These are phyloP conservation scores for Drosophila conformis DNA, from an alignment of 2,888 invertebrate genomes.

Conservation along the genomic window DNA sequence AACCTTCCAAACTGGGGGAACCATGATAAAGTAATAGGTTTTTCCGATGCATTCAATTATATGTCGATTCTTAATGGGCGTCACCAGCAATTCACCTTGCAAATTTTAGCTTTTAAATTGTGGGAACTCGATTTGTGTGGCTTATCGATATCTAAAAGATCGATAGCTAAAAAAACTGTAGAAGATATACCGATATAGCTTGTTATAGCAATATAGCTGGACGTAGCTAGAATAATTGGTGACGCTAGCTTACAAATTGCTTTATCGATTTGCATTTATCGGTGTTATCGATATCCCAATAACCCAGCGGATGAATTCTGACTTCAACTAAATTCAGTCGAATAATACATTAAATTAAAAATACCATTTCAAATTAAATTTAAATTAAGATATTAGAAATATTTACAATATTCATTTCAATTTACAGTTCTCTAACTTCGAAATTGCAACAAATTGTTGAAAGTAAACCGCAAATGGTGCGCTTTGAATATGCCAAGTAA, in stretches of 20 bases:
- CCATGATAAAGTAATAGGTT: not conserved
- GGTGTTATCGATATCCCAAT: not conserved
- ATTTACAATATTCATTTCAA: not conserved
- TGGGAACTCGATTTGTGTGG: not conserved
- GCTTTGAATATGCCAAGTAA: not conserved
- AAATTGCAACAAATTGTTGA: not conserved
- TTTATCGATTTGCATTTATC: not conserved
- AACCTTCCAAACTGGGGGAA: accelerated
- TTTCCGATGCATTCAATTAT: not conserved
- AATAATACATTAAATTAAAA: not conserved
- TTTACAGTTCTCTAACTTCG: not conserved
- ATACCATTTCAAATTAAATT: not conserved
- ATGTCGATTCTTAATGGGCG: not conserved
- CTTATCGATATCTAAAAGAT: not conserved
- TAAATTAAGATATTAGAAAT: not conserved
- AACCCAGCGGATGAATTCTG: not conserved
- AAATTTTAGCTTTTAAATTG: not conserved
- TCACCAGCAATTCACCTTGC: not conserved
- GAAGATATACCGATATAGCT: not conserved
- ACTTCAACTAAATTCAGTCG: too few species aligned
- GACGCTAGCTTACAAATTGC: not conserved
- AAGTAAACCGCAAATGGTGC: not conserved
- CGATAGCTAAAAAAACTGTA: not conserved
- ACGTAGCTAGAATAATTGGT: not conserved
- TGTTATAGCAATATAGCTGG: not conserved